These are phyloP conservation scores for Ophiothrix spiculata DNA, from an alignment of 35 echinoderm and acorn worm species.

Conservation along the genomic window DNA sequence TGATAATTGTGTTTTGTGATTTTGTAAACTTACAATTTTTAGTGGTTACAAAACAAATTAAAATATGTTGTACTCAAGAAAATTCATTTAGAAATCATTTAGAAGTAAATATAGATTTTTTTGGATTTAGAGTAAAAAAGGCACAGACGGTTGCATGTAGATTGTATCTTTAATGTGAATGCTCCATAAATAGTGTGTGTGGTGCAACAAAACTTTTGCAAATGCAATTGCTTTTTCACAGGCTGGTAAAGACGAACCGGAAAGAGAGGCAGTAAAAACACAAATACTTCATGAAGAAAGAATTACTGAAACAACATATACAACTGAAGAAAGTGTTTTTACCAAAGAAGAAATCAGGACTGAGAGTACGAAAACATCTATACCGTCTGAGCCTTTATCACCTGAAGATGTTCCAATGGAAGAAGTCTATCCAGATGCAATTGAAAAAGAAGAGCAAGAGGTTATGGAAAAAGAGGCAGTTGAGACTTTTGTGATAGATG, in stretches of 20 bases:
- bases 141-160: not conserved
- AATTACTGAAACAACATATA: not conserved
- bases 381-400: not conserved
- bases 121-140: too few species aligned
- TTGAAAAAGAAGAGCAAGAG: not conserved
- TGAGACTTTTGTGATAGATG: not conserved
- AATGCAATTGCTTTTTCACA: constrained; percentile 3
- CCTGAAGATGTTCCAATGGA: not conserved
- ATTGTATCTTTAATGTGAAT: not conserved
- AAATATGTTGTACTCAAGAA: too few species aligned
- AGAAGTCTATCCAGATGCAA: not conserved
- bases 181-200: not conserved
- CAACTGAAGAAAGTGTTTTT: not conserved
- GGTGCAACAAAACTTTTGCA: not conserved
- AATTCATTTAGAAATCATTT: too few species aligned
- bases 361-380: not conserved
- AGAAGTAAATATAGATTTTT: too few species aligned
- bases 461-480: not conserved
- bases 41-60: too few species aligned
- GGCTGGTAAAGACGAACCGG: not conserved
- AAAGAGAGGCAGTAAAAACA: not conserved
- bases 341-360: not conserved
- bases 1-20: too few species aligned
- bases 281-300: not conserved
- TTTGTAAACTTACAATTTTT: too few species aligned